Base-by-base conservation (phyloP, 1,140 invertebrate species). In the Cheumatopsyche charites region DNA sequence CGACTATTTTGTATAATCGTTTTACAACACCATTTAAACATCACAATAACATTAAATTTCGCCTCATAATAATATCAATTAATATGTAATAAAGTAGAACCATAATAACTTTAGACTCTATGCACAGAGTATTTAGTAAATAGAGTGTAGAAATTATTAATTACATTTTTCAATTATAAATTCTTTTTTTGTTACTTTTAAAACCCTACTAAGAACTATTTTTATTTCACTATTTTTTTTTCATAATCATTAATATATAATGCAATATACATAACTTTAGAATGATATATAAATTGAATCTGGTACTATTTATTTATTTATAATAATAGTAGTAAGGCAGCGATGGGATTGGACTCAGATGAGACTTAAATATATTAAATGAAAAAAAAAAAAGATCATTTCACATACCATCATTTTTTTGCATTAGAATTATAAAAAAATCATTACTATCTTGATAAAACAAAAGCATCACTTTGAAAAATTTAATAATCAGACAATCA, bases 211-310 rank as follows among this genome's bases (percentile, higher is more conserved):
- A 75, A 70, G 72, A 72, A 70, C 73, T 75, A 75, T 63, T 45
- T 69, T 75, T 72, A 70, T 72, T 75, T 72, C 41, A 72, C 73
- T 75, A 75, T 75, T 62, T 75, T 72, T 49, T 69, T 72, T 70
- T 75, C 63, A 69, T 75, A 69, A 65, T 72, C 43, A 72, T 71
- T 71, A 71, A 74, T 68, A 63, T 71, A 73, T 75, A 75, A 75
- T 75, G 73, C 73, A 72, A 75, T 75, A 63, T 75, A 75, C 70
- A 75, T 69, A 72, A 68, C 61, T 73, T 72, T 72, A 72, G 70
- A 72, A 72, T 72, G 61, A 72, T 72, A 75, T 75, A 75, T 75
- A 75, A 73, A 69, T 73, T 75, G 67, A 75, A 75, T 72, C 67
- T 75, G 70, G 70, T 75, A 72, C 41, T 61, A 66, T 68, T 68